A percentile compares a stretch with the other conserved stretches of the same genome.
phyloP scores from a whole-genome alignment of 2,113 vertebrate species.

The Amazona guildingii region DNA sequence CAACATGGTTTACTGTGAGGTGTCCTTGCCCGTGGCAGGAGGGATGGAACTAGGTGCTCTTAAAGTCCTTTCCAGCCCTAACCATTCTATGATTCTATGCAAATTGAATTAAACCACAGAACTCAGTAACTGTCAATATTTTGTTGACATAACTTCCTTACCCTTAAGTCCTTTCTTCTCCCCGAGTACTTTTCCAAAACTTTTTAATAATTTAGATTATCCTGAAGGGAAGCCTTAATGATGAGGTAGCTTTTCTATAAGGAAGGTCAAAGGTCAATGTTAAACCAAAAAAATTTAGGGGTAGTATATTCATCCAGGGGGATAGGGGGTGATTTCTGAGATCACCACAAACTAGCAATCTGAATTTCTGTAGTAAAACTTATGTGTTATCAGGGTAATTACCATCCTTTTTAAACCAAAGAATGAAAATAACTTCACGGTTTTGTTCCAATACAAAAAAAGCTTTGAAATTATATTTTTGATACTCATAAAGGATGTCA shows the following conservation, averaged over 20 bases:
- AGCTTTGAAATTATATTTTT: slow-evolving; percentile 88
- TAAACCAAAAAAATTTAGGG: background rate
- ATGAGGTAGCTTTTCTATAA: background rate
- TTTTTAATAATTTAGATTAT: background rate
- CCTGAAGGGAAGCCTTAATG: slow-evolving; percentile 80
- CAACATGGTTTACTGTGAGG: no score
- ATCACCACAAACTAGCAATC: background rate
- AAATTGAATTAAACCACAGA: slow-evolving; percentile 76
- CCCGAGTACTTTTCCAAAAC: slow-evolving; percentile 28
- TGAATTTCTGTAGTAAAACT: slow-evolving; percentile 42
- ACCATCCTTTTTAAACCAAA: slow-evolving; percentile 86
- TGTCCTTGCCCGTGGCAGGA: no score
- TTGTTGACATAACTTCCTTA: slow-evolving; percentile 60
- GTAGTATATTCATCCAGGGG: background rate
- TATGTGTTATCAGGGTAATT: slow-evolving; percentile 69
- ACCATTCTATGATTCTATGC: slow-evolving; percentile 73
- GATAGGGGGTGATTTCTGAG: background rate
- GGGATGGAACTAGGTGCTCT: no score
- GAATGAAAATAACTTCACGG: slow-evolving; percentile 74
- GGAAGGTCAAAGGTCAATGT: slow-evolving; percentile 14
- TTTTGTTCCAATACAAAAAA: slow-evolving; percentile 73
- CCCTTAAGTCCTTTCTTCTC: slow-evolving; percentile 60
- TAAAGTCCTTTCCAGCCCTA: no score
- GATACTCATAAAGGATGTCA: slow-evolving; percentile 87
- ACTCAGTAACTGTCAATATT: slow-evolving; percentile 53